phyloP scores from a whole-genome alignment of 2,113 vertebrate genomes.

The Capra hircus region DNA sequence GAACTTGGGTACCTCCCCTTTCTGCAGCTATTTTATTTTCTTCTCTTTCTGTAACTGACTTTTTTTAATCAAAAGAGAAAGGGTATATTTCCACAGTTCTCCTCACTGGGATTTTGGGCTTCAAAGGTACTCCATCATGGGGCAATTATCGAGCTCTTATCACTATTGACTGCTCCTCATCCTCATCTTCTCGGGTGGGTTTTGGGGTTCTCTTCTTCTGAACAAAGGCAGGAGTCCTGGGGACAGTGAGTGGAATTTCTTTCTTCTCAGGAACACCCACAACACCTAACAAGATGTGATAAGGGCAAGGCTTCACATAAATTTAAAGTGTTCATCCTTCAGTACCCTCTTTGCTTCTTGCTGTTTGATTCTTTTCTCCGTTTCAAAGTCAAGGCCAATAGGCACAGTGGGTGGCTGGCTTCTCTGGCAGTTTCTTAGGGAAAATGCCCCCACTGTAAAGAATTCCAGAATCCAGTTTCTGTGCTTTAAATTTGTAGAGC shows the following conservation, averaged over 20 bases:
- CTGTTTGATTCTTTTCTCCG: not conserved
- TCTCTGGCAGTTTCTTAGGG: not conserved
- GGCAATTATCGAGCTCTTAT: not conserved
- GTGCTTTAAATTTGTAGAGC: not conserved
- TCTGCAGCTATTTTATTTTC: not conserved
- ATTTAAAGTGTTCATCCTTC: not conserved
- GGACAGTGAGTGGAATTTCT: not conserved
- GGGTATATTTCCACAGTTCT: not conserved
- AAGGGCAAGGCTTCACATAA: not conserved
- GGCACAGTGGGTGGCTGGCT: not conserved
- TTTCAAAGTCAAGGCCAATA: not conserved
- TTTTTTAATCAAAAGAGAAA: not conserved
- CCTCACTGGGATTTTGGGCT: not conserved
- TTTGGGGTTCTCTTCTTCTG: not conserved
- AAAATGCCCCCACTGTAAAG: not conserved
- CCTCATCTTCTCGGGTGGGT: not conserved
- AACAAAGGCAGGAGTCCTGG: not conserved
- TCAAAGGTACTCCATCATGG: not conserved
- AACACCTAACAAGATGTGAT: not conserved
- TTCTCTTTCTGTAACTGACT: not conserved
- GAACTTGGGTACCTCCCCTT: not conserved
- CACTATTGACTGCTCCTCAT: not conserved
- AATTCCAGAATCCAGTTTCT: not conserved
- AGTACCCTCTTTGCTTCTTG: not conserved
- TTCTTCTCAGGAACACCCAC: not conserved